Evolutionary conservation across 2,888 invertebrate genomes (phyloP).

Genomic region (Apeira syringaria): DNA sequence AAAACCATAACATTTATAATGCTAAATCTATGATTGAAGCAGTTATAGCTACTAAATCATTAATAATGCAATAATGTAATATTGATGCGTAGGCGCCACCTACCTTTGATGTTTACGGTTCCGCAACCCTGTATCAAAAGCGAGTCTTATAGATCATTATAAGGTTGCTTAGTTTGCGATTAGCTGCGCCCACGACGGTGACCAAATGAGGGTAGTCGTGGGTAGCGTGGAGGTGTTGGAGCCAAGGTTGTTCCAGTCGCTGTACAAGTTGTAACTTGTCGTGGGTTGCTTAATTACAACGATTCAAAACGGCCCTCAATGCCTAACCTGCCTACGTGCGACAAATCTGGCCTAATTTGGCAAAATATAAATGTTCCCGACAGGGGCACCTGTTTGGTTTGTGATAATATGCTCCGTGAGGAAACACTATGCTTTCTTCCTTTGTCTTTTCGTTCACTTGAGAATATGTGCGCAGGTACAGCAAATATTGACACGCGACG

Average conservation of each 20-base stretch:
- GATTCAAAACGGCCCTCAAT: constrained; percentile 60
- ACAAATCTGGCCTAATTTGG: constrained; percentile 18
- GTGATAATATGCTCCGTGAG: constrained; percentile 18
- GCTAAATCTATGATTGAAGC: background rate
- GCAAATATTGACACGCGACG: constrained; percentile 71
- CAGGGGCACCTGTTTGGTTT: constrained; percentile 16
- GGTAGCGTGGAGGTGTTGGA: constrained; percentile 78
- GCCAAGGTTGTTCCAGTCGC: constrained; percentile 79
- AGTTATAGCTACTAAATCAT: background rate
- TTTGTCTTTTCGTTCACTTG: constrained; percentile 40
- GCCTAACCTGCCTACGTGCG: constrained; percentile 13
- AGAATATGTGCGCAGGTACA: constrained; percentile 46
- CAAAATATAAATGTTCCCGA: background rate
- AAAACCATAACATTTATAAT: background rate
- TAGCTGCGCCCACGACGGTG: constrained; percentile 75
- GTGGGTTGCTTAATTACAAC: constrained; percentile 77
- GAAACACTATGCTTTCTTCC: constrained; percentile 40
- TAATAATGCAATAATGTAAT: constrained; percentile 44
- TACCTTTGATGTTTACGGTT: constrained; percentile 59
- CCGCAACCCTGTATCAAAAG: constrained; percentile 71
- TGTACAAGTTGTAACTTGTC: constrained; percentile 65
- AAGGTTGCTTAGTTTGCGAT: constrained; percentile 74
- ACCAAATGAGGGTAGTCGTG: constrained; percentile 82
- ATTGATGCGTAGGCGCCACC: constrained; percentile 65
- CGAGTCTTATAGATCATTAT: constrained; percentile 71